Evolutionary conservation across 2,797 vertebrate species (phyloP).

Genomic region (Arrhamphus sclerolepis): DNA sequence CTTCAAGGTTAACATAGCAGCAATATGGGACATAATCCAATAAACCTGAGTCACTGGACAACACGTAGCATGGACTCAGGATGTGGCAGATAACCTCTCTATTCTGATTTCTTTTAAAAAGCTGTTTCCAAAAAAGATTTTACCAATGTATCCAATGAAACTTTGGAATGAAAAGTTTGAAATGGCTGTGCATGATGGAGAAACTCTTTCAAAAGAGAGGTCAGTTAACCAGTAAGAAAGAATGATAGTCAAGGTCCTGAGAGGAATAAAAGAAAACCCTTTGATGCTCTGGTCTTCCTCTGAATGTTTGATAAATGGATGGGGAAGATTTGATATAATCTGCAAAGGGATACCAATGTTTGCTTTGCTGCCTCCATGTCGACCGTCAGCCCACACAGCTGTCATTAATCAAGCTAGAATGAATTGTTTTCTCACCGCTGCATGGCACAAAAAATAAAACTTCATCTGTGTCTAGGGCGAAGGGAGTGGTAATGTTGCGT

Average conservation of each 20-base stretch:
- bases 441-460: conserved; percentile 67
- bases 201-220: conserved; percentile 13
- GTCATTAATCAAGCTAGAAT: conserved; percentile 69
- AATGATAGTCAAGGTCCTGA: conserved; percentile 41
- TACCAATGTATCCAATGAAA: conserved; percentile 7
- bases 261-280: conserved; percentile 29
- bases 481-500: conserved; percentile 74
- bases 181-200: conserved; percentile 10
- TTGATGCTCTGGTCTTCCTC: conserved; percentile 19
- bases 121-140: neutral
- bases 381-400: conserved; percentile 37
- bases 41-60: too few species aligned
- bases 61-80: conserved; percentile 27
- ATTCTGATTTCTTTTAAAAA: conserved; percentile 5
- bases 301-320: conserved; percentile 57
- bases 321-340: conserved; percentile 39
- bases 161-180: conserved; percentile 20
- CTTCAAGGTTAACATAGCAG: neutral
- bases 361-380: conserved; percentile 43
- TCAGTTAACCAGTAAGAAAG: conserved; percentile 33
- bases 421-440: conserved; percentile 69
- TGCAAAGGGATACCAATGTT: conserved; percentile 32
- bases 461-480: conserved; percentile 60
- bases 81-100: neutral
- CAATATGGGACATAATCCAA: too few species aligned